Evolutionary conservation across 2,888 invertebrate genomes (phyloP).

Genomic region (Chymomyza procnemis): DNA sequence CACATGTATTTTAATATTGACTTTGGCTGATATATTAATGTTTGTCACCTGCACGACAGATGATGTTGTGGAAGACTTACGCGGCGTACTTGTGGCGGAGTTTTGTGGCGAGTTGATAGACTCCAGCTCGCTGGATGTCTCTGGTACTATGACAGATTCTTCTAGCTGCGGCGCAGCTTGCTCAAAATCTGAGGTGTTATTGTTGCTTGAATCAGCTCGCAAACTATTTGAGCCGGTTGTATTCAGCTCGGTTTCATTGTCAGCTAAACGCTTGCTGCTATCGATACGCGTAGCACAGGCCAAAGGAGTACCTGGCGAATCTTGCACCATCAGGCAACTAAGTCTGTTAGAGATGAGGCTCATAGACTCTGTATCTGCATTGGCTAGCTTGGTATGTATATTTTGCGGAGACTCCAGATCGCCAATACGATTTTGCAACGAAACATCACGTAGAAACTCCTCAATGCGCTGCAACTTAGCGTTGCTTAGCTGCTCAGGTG

Average conservation of each 20-base stretch:
- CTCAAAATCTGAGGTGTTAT: constrained; percentile 11
- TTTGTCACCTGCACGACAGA: constrained; percentile 64
- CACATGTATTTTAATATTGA: constrained; percentile 77
- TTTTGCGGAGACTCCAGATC: background rate
- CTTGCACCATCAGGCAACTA: constrained; percentile 7
- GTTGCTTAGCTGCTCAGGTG: constrained; percentile 27
- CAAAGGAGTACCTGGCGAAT: background rate
- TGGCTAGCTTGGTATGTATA: constrained; percentile 41
- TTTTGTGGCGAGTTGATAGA: constrained; percentile 7
- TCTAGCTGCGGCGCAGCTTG: constrained; percentile 16
- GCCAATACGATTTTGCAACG: constrained; percentile 46
- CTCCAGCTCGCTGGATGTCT: constrained; percentile 67
- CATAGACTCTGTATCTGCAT: constrained; percentile 72
- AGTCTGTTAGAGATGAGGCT: constrained; percentile 34
- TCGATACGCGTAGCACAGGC: constrained; percentile 7
- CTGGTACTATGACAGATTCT: constrained; percentile 72
- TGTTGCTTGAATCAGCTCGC: background rate
- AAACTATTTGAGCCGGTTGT: constrained; percentile 20
- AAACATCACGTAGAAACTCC: constrained; percentile 75
- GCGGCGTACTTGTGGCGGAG: background rate
- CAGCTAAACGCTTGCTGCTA: constrained; percentile 39
- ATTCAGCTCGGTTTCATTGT: constrained; percentile 43
- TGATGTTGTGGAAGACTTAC: background rate
- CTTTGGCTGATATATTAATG: constrained; percentile 77
- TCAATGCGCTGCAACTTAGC: constrained; percentile 68